Conservation (phyloP, 2,888 invertebrate genomes). For the Amaurobius ferox region DNA sequence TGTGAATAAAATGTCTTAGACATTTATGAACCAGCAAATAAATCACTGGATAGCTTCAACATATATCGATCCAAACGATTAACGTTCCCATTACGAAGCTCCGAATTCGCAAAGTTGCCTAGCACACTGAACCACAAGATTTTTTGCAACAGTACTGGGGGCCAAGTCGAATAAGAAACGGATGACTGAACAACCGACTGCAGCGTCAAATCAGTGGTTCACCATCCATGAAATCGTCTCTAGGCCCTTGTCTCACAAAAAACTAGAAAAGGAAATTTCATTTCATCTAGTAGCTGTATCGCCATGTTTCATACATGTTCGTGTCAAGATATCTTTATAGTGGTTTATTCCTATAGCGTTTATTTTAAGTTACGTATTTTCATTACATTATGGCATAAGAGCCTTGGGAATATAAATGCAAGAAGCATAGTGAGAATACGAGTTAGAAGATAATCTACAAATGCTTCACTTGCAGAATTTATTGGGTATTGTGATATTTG, state of each 20-base stretch:
- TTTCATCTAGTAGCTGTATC: not conserved
- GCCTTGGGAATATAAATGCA: no score
- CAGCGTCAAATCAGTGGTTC: not conserved
- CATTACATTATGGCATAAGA: no score
- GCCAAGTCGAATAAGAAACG: not conserved
- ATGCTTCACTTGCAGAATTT: no score
- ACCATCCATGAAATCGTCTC: slow-evolving; percentile 12
- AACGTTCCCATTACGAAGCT: not conserved
- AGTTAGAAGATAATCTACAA: no score
- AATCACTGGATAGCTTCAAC: not conserved
- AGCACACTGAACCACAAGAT: not conserved
- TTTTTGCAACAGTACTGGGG: not conserved
- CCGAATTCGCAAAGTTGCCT: not conserved
- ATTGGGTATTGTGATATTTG: no score
- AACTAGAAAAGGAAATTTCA: not conserved
- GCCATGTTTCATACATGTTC: not conserved
- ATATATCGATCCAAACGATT: not conserved
- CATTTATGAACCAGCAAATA: no score
- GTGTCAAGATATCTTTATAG: no score
- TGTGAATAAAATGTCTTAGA: no score
- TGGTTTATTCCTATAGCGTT: no score
- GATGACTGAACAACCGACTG: not conserved
- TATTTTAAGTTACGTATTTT: no score
- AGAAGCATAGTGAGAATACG: no score
- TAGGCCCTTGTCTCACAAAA: not conserved